Percentiles rank a stretch among this genome's conserved stretches.
Conservation (phyloP, 2,888 invertebrate genomes). For the Lamellibrachia satsuma region DNA sequence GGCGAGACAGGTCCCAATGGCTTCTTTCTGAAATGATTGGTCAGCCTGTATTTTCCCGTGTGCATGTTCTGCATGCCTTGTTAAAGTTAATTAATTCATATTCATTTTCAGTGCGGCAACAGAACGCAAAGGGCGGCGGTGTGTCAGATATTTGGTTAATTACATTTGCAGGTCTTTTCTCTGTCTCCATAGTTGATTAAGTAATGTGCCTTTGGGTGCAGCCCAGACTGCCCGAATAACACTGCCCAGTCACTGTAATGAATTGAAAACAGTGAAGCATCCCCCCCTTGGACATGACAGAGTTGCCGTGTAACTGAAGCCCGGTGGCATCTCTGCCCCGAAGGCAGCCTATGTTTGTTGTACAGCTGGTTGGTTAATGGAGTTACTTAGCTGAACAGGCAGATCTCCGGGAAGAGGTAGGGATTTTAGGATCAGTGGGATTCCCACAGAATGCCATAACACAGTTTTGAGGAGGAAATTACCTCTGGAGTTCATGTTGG, state of each 20-base stretch:
- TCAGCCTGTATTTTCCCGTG: too few relatives aligned
- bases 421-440: neutral
- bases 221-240: neutral
- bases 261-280: neutral
- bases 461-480: neutral
- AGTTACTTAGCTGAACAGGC: neutral
- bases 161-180: neutral
- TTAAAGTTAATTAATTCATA: neutral
- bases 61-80: neutral
- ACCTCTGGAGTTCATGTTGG: too few relatives aligned
- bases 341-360: neutral
- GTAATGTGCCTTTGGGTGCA: neutral
- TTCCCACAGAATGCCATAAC: neutral
- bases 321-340: neutral
- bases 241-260: neutral
- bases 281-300: neutral
- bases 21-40: too few relatives aligned
- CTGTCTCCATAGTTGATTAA: neutral
- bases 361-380: neutral
- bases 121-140: neutral
- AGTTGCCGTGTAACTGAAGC: neutral
- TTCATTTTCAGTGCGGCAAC: neutral
- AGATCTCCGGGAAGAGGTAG: neutral
- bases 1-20: too few relatives aligned
- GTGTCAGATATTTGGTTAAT: neutral